Evolutionary conservation across 2,797 vertebrate genomes (phyloP), one percentile per base, ranked within the genome.

Genomic region (Atherinosoma microstoma): DNA sequence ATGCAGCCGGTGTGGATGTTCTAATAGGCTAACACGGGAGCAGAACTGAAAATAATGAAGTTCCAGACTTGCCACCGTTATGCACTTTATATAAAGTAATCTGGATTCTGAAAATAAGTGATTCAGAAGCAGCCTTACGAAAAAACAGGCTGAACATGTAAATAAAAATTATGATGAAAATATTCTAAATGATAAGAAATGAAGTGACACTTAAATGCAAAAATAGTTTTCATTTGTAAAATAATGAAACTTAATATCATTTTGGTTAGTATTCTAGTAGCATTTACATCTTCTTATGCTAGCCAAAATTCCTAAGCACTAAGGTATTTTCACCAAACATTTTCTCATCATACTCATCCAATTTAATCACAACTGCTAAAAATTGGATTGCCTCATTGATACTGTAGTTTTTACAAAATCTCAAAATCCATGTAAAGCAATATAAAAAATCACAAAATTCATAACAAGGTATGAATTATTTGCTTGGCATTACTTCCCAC

Each of bases 341-440:
- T 79, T 84, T 79, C 53, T 73, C 80, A 58, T 77, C 45, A 76
- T n/a, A 58, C 51, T 11, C 35, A 84, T 80, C 69, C 73, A 70
- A 83, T 77, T 22, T 38, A 51, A 77, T 35, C 54, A 45, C 73
- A 67, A 24, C 49, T 64, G 9, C 71, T 54, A 70, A 56, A 56
- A 54, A 6, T 57, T 47, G 42, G 61, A 38, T 38, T 29, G 58
- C 59, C 36, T 34, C 24, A 68, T 4, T 63, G 27, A 6, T 15
- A 42, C 4, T 35, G 34, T 35, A 40, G 61, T 58, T 35, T 60
- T 78, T 47, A 38, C 57, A 60, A 73, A 27, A 83, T 58, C 34
- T 72, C 5, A 3, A 79, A 80, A 76, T 81, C 73, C 68, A 83
- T 78, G 64, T 58, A 64, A 58, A 66, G 40, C 45, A 9, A 49